These are phyloP conservation scores for Brachyistius frenatus DNA, from an alignment of 2,113 vertebrate genomes.

Conservation along the genomic window DNA sequence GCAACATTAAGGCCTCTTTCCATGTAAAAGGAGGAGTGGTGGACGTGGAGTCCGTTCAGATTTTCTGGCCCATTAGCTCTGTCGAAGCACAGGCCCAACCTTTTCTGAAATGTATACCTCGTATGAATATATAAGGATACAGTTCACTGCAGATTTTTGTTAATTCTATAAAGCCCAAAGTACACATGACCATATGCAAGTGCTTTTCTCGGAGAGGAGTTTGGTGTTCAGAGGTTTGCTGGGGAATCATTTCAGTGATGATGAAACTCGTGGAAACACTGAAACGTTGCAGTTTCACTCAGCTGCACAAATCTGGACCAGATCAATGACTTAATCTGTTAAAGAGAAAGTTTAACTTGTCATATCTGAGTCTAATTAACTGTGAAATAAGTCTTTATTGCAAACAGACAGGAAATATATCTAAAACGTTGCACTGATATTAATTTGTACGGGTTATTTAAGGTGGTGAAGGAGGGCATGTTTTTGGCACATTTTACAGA, in stretches of 20 bases:
- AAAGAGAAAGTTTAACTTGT: neutral
- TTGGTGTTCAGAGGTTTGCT: neutral
- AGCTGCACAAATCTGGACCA: constrained; percentile 10
- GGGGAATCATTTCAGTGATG: constrained; percentile 40
- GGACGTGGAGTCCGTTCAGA: constrained; percentile 35
- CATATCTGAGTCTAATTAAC: neutral
- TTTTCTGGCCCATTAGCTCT: constrained; percentile 65
- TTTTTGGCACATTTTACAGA: neutral
- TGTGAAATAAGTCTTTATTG: neutral
- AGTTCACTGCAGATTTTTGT: constrained; percentile 40
- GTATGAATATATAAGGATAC: constrained; percentile 55
- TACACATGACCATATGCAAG: constrained; percentile 8
- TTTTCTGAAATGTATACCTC: constrained; percentile 48
- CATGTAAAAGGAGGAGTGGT: constrained; percentile 47
- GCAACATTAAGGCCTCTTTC: constrained; percentile 58
- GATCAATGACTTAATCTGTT: constrained; percentile 18
- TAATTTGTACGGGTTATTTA: neutral
- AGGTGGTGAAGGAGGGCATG: neutral
- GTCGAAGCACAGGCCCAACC: constrained; percentile 18
- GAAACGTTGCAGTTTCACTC: constrained; percentile 11
- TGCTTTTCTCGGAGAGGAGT: constrained; percentile 8
- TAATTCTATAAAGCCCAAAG: constrained; percentile 45
- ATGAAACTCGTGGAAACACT: constrained; percentile 59
- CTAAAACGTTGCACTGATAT: neutral
- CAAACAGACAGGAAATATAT: too few species aligned